These are phyloP conservation scores for Drosophila austrosaltans DNA, from an alignment of 2,888 invertebrate genomes.

Conservation along the genomic window DNA sequence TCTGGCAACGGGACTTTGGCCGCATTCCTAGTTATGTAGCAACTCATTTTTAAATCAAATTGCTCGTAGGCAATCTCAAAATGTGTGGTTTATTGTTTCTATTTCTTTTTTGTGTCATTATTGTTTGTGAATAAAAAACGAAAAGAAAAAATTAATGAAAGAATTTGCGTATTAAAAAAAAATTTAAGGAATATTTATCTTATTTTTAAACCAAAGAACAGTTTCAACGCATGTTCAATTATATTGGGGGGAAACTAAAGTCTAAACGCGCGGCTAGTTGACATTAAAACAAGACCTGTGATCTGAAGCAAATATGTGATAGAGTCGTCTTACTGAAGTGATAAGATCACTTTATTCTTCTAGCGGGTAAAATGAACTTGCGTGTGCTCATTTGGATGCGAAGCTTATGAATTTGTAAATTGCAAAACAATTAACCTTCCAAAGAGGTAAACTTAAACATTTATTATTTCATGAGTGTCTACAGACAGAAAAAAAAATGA, in stretches of 20 bases:
- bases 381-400: background rate
- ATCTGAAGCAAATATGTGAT: no score
- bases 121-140: constrained; percentile 27
- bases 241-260: no score
- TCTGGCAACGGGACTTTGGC: background rate
- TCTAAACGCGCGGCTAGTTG: no score
- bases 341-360: no score
- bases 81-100: background rate
- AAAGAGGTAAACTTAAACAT: background rate
- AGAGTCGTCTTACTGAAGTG: background rate
- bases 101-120: constrained; percentile 18
- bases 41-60: background rate
- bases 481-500: background rate
- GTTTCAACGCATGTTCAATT: no score
- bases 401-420: background rate
- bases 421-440: constrained; percentile 1
- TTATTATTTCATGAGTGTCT: constrained; percentile 7
- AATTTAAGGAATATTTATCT: background rate
- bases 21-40: constrained; percentile 3
- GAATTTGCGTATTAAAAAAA: background rate
- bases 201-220: no score
- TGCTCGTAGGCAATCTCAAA: background rate
- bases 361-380: background rate
- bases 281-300: no score
- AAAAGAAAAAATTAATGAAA: background rate